Base-by-base conservation (phyloP, 2,113 vertebrate species). In the Sebastes fasciatus region DNA sequence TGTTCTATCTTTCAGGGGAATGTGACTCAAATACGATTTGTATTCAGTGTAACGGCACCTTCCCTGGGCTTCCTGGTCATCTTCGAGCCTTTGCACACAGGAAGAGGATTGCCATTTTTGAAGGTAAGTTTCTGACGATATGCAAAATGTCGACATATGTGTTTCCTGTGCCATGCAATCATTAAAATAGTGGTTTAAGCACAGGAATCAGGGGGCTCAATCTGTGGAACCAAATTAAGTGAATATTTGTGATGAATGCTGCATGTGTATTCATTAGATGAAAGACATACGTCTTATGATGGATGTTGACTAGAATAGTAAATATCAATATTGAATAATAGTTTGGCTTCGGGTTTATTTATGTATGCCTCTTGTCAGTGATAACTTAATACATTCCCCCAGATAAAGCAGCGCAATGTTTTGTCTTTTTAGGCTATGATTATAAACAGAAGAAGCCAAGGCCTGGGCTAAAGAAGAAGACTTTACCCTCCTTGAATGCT, bases 361-460 rank as follows among this genome's bases (percentile, higher is more conserved):
- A 58, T 67, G 67, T 17, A 43, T 74, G 54, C 19, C 23, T 58
- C 64, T n/a, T 9, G 12, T 34, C 13, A 34, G 19, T 70, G 51
- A 84, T 63, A 60, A 49, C 45, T 13, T 10, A 17, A 80, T 79
- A 73, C 34, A 46, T 45, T 58, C 43, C 49, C 52, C 54, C 42
- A 61, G 61, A 77, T 84, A 17, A 90, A 70, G 43, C 67, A 43
- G 16, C 69, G 26, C 69, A 86, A 81, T 90, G 90, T 83, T 91
- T 63, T 91, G 62, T 93, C 66, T 90, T 89, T 54, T 80, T 93
- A 99, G 97, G 95, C 90, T 96, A 96, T 92, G 96, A 97, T 90
- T 98, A 96, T 96, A 97, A 97, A 80, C 96, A 96, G 92, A 98
- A 97, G 95, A 97, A 97, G 94, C 96, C 95, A 88, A 96, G 97